phyloP scores from a whole-genome alignment of 2,888 invertebrate genomes.

The Cephus rjabovi region DNA sequence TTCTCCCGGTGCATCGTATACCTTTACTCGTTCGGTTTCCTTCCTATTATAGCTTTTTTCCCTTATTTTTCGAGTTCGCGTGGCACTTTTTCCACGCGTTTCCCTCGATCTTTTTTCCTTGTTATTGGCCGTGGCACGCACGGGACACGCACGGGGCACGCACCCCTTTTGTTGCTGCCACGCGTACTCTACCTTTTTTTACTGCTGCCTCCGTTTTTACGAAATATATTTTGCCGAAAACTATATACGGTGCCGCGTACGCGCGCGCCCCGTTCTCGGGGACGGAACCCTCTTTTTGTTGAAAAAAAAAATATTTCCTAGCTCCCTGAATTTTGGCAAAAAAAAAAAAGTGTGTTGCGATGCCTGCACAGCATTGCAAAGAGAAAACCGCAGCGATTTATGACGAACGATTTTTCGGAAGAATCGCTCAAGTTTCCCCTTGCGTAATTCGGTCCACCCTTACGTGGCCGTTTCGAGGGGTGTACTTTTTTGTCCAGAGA shows the following conservation, averaged over 20 bases:
- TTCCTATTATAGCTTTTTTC: neutral
- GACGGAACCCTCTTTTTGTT: constrained; percentile 20
- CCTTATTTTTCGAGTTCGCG: constrained; percentile 25
- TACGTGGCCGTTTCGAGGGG: neutral
- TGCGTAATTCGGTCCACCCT: neutral
- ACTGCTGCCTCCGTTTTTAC: constrained; percentile 23
- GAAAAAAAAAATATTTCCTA: constrained; percentile 9
- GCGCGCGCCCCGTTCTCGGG: constrained; percentile 25
- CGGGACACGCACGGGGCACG: constrained; percentile 32
- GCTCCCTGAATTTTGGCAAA: too few relatives aligned
- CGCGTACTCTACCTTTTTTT: constrained; percentile 21
- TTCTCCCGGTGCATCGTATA: too few relatives aligned
- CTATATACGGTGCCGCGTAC: constrained; percentile 21
- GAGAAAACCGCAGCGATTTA: constrained; percentile 34
- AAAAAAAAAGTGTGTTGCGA: too few relatives aligned
- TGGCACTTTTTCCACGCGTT: constrained; percentile 13
- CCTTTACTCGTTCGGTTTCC: too few relatives aligned
- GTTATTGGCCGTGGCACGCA: neutral
- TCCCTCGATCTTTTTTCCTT: neutral
- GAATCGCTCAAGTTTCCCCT: neutral
- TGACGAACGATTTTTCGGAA: constrained; percentile 38
- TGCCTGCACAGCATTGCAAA: too few relatives aligned
- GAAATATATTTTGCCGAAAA: constrained; percentile 24
- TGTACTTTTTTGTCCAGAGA: neutral
- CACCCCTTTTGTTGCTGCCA: constrained; percentile 34